These are phyloP conservation scores for Acipenser ruthenus DNA, from an alignment of 2,797 vertebrate genomes.

Conservation along the genomic window DNA sequence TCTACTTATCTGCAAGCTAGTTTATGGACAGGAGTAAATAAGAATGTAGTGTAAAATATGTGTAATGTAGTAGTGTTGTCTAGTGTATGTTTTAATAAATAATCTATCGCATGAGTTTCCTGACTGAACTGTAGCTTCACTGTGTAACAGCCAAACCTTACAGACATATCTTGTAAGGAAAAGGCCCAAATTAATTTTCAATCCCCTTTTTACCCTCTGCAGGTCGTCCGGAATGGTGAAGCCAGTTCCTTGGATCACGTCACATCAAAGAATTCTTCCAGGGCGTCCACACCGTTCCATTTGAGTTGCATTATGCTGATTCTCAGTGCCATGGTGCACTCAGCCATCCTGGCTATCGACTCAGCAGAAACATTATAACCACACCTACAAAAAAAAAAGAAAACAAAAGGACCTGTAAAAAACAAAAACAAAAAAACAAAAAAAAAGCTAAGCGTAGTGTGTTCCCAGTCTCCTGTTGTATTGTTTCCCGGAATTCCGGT, in stretches of 20 bases:
- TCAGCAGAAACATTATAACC: conserved; percentile 11
- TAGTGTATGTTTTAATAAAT: too few relatives aligned
- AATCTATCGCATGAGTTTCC: too few relatives aligned
- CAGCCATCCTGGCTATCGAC: background rate
- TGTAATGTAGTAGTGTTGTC: too few relatives aligned
- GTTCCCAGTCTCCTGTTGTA: conserved; percentile 52
- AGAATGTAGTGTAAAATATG: too few relatives aligned
- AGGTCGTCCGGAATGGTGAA: background rate
- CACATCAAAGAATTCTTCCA: background rate
- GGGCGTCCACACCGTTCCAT: background rate
- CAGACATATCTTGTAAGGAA: too few relatives aligned
- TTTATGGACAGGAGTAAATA: too few relatives aligned
- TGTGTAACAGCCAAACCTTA: too few relatives aligned
- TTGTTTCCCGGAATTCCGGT: conserved; percentile 31
- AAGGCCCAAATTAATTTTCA: too few relatives aligned
- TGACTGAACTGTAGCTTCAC: too few relatives aligned
- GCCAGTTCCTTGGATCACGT: background rate
- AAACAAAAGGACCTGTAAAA: conserved; percentile 55
- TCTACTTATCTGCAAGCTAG: too few relatives aligned
- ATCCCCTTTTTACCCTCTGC: background rate
- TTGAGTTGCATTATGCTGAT: background rate
- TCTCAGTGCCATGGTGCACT: background rate
- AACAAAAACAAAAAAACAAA: conserved; percentile 39
- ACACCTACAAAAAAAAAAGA: conserved; percentile 43
- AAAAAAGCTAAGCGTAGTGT: conserved; percentile 24